Base-by-base conservation (phyloP, 2,888 invertebrate species). In the Cremastinae sp. region DNA sequence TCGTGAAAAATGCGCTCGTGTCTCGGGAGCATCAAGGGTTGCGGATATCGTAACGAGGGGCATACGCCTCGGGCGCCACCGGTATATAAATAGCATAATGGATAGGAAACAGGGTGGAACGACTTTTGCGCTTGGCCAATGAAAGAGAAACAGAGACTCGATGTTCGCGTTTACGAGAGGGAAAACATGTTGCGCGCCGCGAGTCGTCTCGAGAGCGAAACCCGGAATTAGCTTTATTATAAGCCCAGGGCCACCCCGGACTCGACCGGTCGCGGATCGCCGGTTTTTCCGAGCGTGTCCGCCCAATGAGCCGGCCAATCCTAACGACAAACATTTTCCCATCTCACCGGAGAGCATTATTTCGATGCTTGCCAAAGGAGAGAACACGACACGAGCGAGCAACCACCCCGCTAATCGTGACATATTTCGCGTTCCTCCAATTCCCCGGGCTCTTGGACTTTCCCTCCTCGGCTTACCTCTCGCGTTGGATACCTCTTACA, bases 151-250 rank as follows among this genome's bases (percentile, higher is more conserved):
- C 62, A 65, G 54, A 64, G 66, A 45, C 49, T 53, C 66, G 68
- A 76, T 80, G 80, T 79, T 70, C 66, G 81, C 61, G 61, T 65
- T 78, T 77, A 84, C 83, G 86, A 86, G 85, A 85, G 85, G 87
- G 86, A 84, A 87, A 86, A 89, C 87, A 88, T 86, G 88, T 86
- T 87, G 85, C 86, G 85, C 86, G 87, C 88, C 87, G 86, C 88
- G 87, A 86, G 88, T 84, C 85, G 86, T 85, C 86, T 88, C 85
- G 85, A 87, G 88, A 86, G 87, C 86, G 83, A 69, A 62, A 84
- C 85, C 85, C 85, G 84, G 86, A 89, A 89, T 88, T 88, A 88
- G 88, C 88, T 89, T 89, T 89, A 89, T 89, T 89, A 88, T 87
- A 88, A 88, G 76, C 88, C 88, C 86, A 84, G 88, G 88, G 88